Evolutionary conservation across 2,113 vertebrate species (phyloP).

Genomic region (Tragelaphus scriptus): DNA sequence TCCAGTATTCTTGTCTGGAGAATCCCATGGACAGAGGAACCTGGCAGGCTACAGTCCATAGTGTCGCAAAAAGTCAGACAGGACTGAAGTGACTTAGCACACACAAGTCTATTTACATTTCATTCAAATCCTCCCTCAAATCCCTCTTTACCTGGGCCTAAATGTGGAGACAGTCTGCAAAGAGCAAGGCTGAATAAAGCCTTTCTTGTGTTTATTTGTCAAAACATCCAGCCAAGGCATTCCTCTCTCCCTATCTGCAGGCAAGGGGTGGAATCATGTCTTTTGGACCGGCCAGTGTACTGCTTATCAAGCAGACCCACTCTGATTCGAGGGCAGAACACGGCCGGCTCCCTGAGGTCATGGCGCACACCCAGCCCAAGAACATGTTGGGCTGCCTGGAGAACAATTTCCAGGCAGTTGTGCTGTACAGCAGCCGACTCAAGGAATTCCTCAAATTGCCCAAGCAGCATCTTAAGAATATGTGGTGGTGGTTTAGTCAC

Average conservation of each 20-base stretch:
- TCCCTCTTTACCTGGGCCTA: neutral
- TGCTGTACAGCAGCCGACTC: neutral
- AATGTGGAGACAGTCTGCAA: neutral
- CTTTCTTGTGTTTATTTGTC: slow-evolving; percentile 22
- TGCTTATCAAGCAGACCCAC: neutral
- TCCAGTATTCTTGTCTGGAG: neutral
- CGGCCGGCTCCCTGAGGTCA: neutral
- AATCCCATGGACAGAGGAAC: neutral
- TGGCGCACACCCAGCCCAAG: neutral
- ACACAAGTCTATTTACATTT: neutral
- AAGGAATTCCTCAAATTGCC: neutral
- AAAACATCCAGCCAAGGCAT: neutral
- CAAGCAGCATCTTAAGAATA: neutral
- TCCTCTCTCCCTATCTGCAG: neutral
- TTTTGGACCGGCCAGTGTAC: neutral
- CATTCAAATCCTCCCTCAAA: neutral
- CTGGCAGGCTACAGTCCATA: neutral
- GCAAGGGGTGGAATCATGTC: neutral
- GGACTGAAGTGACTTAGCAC: neutral
- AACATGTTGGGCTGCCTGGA: no score
- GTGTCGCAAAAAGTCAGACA: neutral
- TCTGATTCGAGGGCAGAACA: neutral
- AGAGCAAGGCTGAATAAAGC: neutral
- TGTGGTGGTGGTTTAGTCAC: no score
- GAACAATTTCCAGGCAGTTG: neutral